A percentile compares a stretch with the other conserved stretches of the same genome.
phyloP scores from a whole-genome alignment of 2,888 invertebrate species.

The Ormyrus labotus region DNA sequence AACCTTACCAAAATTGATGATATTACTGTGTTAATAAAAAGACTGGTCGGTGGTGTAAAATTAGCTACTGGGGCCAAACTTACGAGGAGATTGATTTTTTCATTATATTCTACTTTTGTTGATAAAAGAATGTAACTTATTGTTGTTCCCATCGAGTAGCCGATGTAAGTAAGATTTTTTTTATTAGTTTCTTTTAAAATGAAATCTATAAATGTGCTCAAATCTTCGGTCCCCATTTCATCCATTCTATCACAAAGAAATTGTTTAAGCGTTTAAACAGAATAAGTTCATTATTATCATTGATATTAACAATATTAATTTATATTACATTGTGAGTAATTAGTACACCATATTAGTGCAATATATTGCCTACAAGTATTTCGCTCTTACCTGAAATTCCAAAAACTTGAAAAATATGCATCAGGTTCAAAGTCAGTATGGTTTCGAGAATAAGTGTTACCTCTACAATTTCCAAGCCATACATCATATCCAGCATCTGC shows the following conservation, averaged over 20 bases:
- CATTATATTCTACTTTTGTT: slow-evolving; percentile 82
- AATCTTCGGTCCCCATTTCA: slow-evolving; percentile 5
- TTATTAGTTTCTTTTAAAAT: background rate
- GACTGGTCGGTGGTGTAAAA: background rate
- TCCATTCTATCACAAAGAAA: background rate
- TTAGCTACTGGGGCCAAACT: slow-evolving; percentile 15
- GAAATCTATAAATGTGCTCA: background rate
- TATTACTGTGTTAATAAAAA: no score
- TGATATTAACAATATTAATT: background rate
- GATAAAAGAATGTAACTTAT: slow-evolving; percentile 84
- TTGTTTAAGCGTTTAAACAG: background rate
- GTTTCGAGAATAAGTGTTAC: slow-evolving; percentile 12
- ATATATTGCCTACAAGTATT: background rate
- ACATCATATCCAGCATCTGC: slow-evolving; percentile 29
- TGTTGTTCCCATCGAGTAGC: slow-evolving; percentile 94
- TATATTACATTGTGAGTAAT: background rate
- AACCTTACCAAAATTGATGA: no score
- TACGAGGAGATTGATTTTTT: slow-evolving; percentile 79
- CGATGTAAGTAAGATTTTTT: slow-evolving; percentile 80
- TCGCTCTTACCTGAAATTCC: slow-evolving; percentile 15
- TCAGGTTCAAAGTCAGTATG: background rate
- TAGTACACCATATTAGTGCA: no score
- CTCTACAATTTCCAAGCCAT: slow-evolving; percentile 29
- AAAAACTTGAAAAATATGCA: background rate
- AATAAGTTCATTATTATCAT: background rate